Evolutionary conservation across 2,888 invertebrate species (phyloP).

Genomic region (Nephrotoma appendiculata): DNA sequence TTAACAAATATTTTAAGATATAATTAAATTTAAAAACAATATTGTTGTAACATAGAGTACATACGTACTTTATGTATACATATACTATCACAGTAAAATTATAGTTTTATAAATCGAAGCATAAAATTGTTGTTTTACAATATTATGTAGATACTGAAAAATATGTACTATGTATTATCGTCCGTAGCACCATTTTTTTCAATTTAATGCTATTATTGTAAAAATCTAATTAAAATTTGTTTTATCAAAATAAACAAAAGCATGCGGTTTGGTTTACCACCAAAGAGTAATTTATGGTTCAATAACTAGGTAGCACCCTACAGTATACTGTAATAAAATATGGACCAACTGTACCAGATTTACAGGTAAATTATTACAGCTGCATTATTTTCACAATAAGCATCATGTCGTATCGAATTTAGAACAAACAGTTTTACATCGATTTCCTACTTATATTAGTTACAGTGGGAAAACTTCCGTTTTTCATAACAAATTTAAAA

Average conservation of each 20-base stretch:
- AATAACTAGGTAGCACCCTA: not conserved
- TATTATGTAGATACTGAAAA: not conserved
- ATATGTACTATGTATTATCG: not conserved
- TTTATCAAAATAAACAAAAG: not conserved
- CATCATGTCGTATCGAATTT: not conserved
- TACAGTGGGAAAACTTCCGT: not conserved
- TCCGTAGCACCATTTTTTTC: not conserved
- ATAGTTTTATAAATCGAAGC: not conserved
- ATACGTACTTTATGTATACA: not conserved
- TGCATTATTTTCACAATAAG: not conserved
- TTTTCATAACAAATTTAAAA: not conserved
- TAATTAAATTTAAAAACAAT: not conserved
- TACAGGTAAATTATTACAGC: not conserved
- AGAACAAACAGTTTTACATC: not conserved
- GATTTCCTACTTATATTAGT: not conserved
- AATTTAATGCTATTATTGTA: not conserved
- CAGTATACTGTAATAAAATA: not conserved
- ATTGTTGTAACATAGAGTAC: not conserved
- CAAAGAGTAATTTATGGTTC: not conserved
- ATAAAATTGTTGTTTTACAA: not conserved
- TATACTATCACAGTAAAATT: not conserved
- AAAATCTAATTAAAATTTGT: not conserved
- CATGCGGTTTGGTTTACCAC: not conserved
- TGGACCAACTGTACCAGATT: not conserved
- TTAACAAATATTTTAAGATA: not conserved